Evolutionary conservation across 2,888 invertebrate species (phyloP), one percentile per base, ranked within the genome.

Genomic region (Caenorhabditis macrosperma): DNA sequence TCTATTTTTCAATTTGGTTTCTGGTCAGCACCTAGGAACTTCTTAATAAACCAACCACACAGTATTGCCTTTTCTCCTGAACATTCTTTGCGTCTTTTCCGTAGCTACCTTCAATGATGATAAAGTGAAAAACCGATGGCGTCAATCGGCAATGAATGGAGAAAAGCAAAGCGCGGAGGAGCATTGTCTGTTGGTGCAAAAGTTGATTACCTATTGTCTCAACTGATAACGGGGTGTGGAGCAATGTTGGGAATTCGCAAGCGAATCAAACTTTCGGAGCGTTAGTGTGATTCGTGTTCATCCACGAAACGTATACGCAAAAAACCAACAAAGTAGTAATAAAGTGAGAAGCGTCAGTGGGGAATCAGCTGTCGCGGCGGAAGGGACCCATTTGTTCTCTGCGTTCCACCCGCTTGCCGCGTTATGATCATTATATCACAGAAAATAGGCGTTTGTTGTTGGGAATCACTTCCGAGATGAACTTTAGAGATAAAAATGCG

Each of bases 81-180:
- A 59, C 38, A 41, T 22, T 30, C 15, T 57, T 33, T 33, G 33
- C 4, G 26, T 54, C 28, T 44, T 26, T 55, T 17, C 44, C 4
- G 15, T 7, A 38, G 4, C 6, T 61, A 48, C 20, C 48, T 44
- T 44, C 30, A 7, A 46, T n/a, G 55, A 48, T 68, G 59, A 35
- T 38, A 68, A 26, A 55, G 46, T 22, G 10, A 17, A 28, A 33
- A 22, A 48, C 1, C 20, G 30, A 50, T 69, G 69, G 50, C 69
- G 69, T 69, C 69, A 69, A 60, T 59, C 59, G 69, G 38, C 60
- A 69, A 69, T 60, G 60, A 26, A 57, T 67, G 50, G 38, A 20
- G 38, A 54, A 20, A 66, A 52, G 30, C 54, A n/a, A 54, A 28
- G 10, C 30, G 30, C 10, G 30, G 22, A 46, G 22, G 50, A 26